Percentiles rank a stretch among this genome's conserved stretches.
These are phyloP conservation scores for Papilio xuthus DNA, from an alignment of 1,140 invertebrate genomes.

Conservation along the genomic window DNA sequence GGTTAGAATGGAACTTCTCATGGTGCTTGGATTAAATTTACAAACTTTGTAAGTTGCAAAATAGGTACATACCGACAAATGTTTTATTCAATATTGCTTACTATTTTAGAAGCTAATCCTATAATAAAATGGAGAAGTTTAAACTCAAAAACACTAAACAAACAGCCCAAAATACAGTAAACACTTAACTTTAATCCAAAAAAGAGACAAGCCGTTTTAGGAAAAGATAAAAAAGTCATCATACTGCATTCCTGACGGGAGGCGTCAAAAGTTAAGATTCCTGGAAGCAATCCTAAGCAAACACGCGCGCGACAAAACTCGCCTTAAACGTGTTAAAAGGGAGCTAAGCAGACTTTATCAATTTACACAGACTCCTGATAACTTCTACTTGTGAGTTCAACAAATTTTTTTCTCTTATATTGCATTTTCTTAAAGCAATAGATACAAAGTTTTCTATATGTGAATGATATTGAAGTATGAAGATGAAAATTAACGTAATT, in stretches of 20 bases:
- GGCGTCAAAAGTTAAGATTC: slow-evolving; percentile 18
- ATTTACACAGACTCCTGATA: background rate
- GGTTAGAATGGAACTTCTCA: background rate
- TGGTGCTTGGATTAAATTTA: background rate
- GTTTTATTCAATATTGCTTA: background rate
- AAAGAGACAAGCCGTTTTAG: background rate
- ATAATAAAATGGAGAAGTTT: background rate
- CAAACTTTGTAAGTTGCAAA: background rate
- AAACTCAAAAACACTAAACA: background rate
- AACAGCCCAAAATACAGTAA: background rate
- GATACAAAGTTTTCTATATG: background rate
- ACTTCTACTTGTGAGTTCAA: background rate
- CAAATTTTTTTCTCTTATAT: background rate
- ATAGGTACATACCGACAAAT: too few relatives aligned
- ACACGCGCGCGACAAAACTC: slow-evolving; percentile 1
- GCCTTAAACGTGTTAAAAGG: background rate
- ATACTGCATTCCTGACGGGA: slow-evolving; percentile 1
- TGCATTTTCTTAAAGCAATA: background rate
- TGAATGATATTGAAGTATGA: too few relatives aligned
- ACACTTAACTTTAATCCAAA: background rate
- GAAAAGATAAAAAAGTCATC: background rate
- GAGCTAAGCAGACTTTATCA: background rate
- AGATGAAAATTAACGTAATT: too few relatives aligned
- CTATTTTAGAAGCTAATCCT: background rate
- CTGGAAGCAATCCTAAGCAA: slow-evolving; percentile 21